A percentile compares a stretch with the other conserved stretches of the same genome.
These are phyloP conservation scores for Mylabris phalerata DNA, from an alignment of 1,140 invertebrate genomes.

Conservation along the genomic window DNA sequence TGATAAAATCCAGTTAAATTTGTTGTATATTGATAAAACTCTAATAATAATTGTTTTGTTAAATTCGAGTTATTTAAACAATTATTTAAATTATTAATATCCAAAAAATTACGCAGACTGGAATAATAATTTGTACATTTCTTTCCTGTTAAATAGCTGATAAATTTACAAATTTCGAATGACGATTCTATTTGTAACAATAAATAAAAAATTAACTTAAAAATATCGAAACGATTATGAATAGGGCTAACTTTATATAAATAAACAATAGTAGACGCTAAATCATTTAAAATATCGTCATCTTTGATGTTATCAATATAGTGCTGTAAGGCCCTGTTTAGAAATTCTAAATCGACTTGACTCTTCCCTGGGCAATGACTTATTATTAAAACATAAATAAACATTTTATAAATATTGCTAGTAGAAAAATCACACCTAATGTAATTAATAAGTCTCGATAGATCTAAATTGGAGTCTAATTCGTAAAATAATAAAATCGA, in stretches of 20 bases:
- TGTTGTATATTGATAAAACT: slow-evolving; percentile 2
- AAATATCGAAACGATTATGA: neutral
- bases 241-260: slow-evolving; percentile 1
- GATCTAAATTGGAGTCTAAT: neutral
- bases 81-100: neutral
- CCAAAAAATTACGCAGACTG: neutral
- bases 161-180: slow-evolving; percentile 10
- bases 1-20: neutral
- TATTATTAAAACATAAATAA: slow-evolving; percentile 20
- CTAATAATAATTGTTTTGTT: neutral
- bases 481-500: slow-evolving; percentile 16
- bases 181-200: neutral
- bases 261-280: neutral
- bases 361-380: neutral
- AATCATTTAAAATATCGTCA: slow-evolving; percentile 5
- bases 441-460: slow-evolving; percentile 1
- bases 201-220: slow-evolving; percentile 3
- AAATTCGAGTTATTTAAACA: neutral
- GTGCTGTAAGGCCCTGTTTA: slow-evolving; percentile 2
- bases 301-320: neutral
- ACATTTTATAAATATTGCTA: slow-evolving; percentile 20
- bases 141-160: neutral
- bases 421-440: slow-evolving; percentile 3
- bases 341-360: neutral
- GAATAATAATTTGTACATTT: neutral